Conservation (phyloP, 2,888 invertebrate genomes). For the Leptura quadrifasciata region DNA sequence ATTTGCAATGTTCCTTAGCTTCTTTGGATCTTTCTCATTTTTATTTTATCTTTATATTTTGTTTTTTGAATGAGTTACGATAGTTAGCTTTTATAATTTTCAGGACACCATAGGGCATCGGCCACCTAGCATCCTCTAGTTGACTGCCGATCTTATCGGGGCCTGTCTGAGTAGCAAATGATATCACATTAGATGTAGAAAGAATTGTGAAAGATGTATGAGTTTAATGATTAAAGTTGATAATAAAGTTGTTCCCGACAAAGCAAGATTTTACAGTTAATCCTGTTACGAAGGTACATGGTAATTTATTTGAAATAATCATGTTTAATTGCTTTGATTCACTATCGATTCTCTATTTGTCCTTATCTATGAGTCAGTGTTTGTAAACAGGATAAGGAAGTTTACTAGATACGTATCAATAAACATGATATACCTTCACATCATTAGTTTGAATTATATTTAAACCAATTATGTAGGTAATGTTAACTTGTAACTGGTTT, state of each 20-base stretch:
- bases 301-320: background rate
- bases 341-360: background rate
- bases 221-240: background rate
- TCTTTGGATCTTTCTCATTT: no score
- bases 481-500: background rate
- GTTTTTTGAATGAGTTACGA: no score
- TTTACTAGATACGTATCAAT: background rate
- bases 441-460: background rate
- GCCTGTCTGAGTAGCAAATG: no score
- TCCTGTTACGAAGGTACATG: background rate
- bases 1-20: no score
- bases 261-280: background rate
- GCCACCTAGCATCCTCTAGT: no score
- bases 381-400: background rate
- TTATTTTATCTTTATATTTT: no score
- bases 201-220: background rate
- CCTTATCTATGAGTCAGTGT: background rate
- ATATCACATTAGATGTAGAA: no score
- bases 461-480: background rate
- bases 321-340: background rate
- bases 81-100: no score
- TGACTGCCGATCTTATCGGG: no score
- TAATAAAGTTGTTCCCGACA: background rate
- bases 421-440: background rate
- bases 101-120: no score